Evolutionary conservation across 2,888 invertebrate species (phyloP).

Genomic region (Pycnomerus fuliginosus): DNA sequence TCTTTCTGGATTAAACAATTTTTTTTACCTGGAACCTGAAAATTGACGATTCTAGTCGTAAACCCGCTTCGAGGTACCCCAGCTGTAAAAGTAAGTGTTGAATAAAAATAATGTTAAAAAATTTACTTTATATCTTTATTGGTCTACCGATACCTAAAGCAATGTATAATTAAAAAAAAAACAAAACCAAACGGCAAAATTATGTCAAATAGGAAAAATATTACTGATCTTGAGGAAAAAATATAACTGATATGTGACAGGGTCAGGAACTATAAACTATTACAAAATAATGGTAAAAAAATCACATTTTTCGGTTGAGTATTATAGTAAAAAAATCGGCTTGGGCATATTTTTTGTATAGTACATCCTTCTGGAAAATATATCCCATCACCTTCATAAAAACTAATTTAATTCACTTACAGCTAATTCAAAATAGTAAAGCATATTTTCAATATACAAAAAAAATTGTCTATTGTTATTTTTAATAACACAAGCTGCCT

Average conservation of each 20-base stretch:
- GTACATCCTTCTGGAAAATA: slow-evolving; percentile 30
- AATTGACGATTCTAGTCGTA: neutral
- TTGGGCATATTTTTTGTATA: slow-evolving; percentile 33
- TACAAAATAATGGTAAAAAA: slow-evolving; percentile 33
- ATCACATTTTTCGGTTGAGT: slow-evolving; percentile 49
- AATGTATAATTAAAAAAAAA: slow-evolving; percentile 29
- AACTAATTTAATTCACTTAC: slow-evolving; percentile 25
- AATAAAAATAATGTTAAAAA: slow-evolving; percentile 3
- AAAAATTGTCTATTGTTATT: slow-evolving; percentile 9
- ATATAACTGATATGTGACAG: slow-evolving; percentile 30
- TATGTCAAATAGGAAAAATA: slow-evolving; percentile 15
- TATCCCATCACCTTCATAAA: slow-evolving; percentile 38
- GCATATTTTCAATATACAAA: slow-evolving; percentile 26
- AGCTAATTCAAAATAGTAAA: slow-evolving; percentile 29
- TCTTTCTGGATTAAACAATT: too few species aligned
- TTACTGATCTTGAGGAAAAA: slow-evolving; percentile 13
- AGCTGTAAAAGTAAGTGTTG: slow-evolving; percentile 1
- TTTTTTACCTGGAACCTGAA: neutral
- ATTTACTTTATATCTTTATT: slow-evolving; percentile 36
- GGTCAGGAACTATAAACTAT: slow-evolving; percentile 32
- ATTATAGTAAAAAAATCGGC: slow-evolving; percentile 40
- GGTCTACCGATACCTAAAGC: slow-evolving; percentile 46
- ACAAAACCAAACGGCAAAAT: slow-evolving; percentile 26
- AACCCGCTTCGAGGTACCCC: neutral
- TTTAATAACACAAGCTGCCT: slow-evolving; percentile 23